Conservation (phyloP, 2,888 invertebrate genomes). For the Brenthis daphne region DNA sequence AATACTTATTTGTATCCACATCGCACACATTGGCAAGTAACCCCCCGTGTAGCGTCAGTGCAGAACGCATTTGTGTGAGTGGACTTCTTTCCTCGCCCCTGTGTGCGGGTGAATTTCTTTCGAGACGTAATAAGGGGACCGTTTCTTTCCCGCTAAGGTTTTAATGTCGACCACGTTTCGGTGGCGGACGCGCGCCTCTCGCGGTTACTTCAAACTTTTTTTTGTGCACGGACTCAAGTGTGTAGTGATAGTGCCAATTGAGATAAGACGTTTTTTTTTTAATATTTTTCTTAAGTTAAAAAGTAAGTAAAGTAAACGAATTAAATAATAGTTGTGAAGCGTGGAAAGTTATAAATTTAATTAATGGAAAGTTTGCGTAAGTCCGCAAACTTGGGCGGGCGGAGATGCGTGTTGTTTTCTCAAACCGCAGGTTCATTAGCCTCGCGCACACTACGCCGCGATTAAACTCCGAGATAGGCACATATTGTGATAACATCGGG, state of each 20-base stretch:
- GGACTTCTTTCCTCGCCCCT: conserved; percentile 73
- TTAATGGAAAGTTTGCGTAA: conserved; percentile 67
- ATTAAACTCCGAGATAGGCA: conserved; percentile 71
- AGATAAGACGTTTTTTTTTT: conserved; percentile 37
- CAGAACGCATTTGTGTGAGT: conserved; percentile 65
- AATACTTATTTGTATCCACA: conserved; percentile 72
- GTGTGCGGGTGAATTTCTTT: conserved; percentile 81
- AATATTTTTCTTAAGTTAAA: conserved; percentile 26
- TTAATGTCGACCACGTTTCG: conserved; percentile 82
- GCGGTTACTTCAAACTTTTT: conserved; percentile 69
- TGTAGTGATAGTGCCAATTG: conserved; percentile 50
- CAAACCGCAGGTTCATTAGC: conserved; percentile 79
- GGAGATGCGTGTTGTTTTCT: conserved; percentile 70
- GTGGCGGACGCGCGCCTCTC: conserved; percentile 79
- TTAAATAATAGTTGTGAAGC: conserved; percentile 22
- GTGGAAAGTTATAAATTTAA: conserved; percentile 52
- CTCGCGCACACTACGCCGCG: conserved; percentile 71
- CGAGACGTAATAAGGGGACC: conserved; percentile 82
- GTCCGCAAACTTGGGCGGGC: conserved; percentile 60
- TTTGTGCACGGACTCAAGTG: conserved; percentile 55
- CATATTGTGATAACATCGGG: conserved; percentile 64
- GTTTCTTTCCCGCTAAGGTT: conserved; percentile 82
- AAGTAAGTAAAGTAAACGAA: conserved; percentile 33
- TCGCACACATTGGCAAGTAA: conserved; percentile 61
- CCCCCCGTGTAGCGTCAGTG: conserved; percentile 67